These are phyloP conservation scores for Eretmochelys imbricata DNA, from an alignment of 2,113 vertebrate species.

Conservation along the genomic window DNA sequence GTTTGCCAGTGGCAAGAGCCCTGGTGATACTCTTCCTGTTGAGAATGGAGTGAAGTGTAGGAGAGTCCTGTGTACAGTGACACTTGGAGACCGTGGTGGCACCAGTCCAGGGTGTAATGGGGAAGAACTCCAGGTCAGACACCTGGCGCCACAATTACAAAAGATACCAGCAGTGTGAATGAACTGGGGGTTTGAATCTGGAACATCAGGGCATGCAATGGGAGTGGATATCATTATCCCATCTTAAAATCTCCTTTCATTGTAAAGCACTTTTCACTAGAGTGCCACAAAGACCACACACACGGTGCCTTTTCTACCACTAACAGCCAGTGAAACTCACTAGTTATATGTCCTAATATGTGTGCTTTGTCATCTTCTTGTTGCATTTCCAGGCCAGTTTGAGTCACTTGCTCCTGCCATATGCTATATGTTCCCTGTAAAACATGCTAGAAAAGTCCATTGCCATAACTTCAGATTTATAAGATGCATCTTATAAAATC, in stretches of 20 bases:
- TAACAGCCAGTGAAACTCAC: conserved; percentile 47
- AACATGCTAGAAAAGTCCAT: conserved; percentile 32
- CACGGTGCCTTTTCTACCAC: neutral
- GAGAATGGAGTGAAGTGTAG: neutral
- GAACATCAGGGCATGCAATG: neutral
- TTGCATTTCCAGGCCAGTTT: conserved; percentile 59
- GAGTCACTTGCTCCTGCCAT: conserved; percentile 53
- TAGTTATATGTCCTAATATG: neutral
- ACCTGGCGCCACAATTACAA: neutral
- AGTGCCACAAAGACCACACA: neutral
- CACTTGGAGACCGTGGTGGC: neutral
- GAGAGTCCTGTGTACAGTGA: neutral
- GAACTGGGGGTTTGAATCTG: neutral
- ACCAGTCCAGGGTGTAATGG: neutral
- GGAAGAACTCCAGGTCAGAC: neutral
- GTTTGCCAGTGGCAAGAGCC: neutral
- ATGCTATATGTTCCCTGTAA: conserved; percentile 17
- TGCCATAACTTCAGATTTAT: conserved; percentile 57
- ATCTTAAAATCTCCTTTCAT: neutral
- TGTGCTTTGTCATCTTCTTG: conserved; percentile 48
- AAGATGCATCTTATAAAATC: conserved; percentile 14
- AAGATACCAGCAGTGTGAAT: neutral
- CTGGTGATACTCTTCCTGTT: neutral
- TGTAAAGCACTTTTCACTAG: neutral
- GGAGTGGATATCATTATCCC: neutral